Evolutionary conservation across 2,113 vertebrate genomes (phyloP).

Genomic region (Poeciliopsis turrubarensis): DNA sequence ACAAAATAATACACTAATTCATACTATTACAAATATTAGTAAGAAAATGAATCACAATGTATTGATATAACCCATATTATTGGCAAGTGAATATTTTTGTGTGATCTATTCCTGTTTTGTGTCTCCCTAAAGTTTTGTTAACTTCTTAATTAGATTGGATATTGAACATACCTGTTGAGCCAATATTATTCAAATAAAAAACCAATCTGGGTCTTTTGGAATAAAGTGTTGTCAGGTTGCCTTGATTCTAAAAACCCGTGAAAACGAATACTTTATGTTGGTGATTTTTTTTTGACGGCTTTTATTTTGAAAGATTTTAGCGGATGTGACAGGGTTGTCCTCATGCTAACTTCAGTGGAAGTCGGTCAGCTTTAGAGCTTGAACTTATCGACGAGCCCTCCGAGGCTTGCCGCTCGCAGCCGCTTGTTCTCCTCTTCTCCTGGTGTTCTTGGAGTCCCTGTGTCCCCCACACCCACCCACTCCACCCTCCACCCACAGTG

Average conservation of each 20-base stretch:
- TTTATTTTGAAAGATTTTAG: constrained; percentile 36
- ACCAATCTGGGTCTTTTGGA: too few species aligned
- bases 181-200: too few species aligned
- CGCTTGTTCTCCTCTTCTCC: constrained; percentile 32
- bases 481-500: constrained; percentile 22
- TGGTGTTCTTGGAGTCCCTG: constrained; percentile 23
- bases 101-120: too few species aligned
- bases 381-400: constrained; percentile 47
- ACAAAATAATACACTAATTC: too few species aligned
- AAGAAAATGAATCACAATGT: too few species aligned
- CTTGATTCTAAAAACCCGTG: background rate
- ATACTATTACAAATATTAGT: too few species aligned
- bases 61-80: too few species aligned
- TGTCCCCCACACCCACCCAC: constrained; percentile 24
- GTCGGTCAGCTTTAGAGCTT: constrained; percentile 38
- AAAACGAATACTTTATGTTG: background rate
- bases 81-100: too few species aligned
- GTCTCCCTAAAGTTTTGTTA: too few species aligned
- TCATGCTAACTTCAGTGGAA: constrained; percentile 6
- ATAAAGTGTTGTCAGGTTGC: too few species aligned
- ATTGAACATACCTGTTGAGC: too few species aligned
- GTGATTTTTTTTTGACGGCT: background rate
- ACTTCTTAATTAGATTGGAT: too few species aligned
- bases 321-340: background rate
- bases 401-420: constrained; percentile 35